Evolutionary conservation across 2,888 invertebrate species (phyloP).

Genomic region (Drosophila atroscutellata): DNA sequence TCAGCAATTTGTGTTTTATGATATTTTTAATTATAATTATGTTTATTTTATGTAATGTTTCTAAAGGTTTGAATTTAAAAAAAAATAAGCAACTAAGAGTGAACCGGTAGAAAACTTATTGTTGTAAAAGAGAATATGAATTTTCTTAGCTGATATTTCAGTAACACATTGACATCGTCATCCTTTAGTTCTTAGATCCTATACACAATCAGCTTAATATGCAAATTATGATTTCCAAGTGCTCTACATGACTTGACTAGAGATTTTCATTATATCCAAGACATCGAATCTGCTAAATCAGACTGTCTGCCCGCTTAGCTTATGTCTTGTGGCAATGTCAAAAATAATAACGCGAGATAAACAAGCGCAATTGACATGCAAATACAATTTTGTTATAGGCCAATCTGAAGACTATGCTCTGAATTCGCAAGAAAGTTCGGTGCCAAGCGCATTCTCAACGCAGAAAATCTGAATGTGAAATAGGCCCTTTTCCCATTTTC

Average conservation of each 20-base stretch:
- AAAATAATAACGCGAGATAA: constrained; percentile 77
- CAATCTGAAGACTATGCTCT: constrained; percentile 17
- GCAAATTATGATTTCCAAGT: constrained; percentile 57
- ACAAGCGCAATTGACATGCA: constrained; percentile 78
- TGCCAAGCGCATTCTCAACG: constrained; percentile 42
- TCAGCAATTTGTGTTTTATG: neutral
- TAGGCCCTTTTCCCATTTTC: neutral
- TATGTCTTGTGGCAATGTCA: constrained; percentile 65
- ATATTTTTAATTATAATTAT: neutral
- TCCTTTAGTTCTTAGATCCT: neutral
- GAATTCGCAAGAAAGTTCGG: constrained; percentile 49
- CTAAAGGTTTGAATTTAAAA: neutral
- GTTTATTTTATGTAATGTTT: neutral
- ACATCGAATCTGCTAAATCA: constrained; percentile 48
- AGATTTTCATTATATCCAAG: constrained; percentile 54
- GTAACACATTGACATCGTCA: neutral
- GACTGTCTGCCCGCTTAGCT: constrained; percentile 25
- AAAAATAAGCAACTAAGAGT: neutral
- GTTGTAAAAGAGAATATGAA: neutral
- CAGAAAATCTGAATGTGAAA: constrained; percentile 17
- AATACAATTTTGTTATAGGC: constrained; percentile 67
- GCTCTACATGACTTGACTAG: constrained; percentile 54
- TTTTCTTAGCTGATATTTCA: neutral
- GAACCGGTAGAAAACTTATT: neutral
- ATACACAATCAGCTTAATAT: constrained; percentile 30